Evolutionary conservation across 2,888 invertebrate genomes (phyloP), one percentile per base, ranked within the genome.

Genomic region (Microctonus hyperodae): DNA sequence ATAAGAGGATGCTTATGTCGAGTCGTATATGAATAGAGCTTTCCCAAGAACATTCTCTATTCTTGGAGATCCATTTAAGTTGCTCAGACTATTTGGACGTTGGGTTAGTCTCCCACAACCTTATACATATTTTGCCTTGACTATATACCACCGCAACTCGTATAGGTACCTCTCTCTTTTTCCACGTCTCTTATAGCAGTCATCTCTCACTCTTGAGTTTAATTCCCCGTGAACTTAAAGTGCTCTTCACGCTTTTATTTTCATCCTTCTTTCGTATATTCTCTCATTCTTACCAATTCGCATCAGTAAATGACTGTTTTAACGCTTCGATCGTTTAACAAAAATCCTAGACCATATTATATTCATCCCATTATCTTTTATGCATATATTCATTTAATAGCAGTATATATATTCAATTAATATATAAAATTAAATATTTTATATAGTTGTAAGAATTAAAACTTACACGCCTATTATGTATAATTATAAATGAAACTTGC

Each of bases 141-240:
- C 35, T 53, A 7, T 53, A n/a, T 16, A 40, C 62, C 63, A 53
- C 51, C 50, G 35, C 35, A 51, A 33, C 51, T 35, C 55, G 53
- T 28, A 48, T 48, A 44, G 48, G 59, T 48, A 48, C 48, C 33
- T 48, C 10, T 25, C 55, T 16, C 55, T 33, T 35, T 57, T n/a
- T 55, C 23, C 50, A 35, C 44, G n/a, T n/a, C 28, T 48, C 58
- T 64, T 48, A 64, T 58, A 51, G 35, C 51, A 35, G 58, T 64
- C 35, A 64, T 64, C 58, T 58, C 57, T 64, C 64, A 64, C 64
- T 64, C 56, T 13, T 28, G 57, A 35, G 58, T 58, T 58, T 64
- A 64, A 64, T 64, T 64, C 58, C 33, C 64, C 64, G 64, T 50
- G 58, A 64, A 64, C 57, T 44, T 58, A 3, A 35, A 58, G 64